Evolutionary conservation across 92 coral and sea anemone species (phyloP).

Genomic region (Muricea muricata): DNA sequence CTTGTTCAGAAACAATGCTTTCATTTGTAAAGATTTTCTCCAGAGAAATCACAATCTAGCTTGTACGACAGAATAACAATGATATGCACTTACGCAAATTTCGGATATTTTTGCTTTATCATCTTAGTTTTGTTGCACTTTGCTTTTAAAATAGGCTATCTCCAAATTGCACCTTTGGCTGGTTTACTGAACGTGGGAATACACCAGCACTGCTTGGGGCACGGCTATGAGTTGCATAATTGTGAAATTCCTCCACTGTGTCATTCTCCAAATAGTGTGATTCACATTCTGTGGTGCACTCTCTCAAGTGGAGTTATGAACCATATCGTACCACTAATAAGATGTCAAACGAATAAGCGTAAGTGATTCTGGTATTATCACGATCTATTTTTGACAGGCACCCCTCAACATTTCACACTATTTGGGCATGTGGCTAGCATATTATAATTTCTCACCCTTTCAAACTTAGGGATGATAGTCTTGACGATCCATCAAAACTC

Average conservation of each 20-base stretch:
- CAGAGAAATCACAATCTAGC: too few relatives aligned
- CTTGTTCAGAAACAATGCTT: too few relatives aligned
- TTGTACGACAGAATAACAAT: too few relatives aligned
- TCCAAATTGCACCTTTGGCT: not conserved
- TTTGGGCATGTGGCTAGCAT: too few relatives aligned
- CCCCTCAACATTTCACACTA: not conserved
- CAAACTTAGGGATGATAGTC: not conserved
- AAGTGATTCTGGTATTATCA: not conserved
- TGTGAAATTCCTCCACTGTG: not conserved
- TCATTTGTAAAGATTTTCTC: too few relatives aligned
- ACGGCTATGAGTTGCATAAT: not conserved
- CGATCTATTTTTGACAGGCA: not conserved
- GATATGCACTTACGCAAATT: too few relatives aligned
- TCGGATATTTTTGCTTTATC: too few relatives aligned
- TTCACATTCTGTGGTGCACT: constrained; percentile 5
- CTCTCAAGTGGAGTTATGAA: not conserved
- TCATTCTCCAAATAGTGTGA: not conserved
- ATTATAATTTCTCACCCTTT: not conserved
- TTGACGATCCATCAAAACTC: not conserved
- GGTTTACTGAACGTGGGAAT: not conserved
- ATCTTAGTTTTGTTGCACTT: too few relatives aligned
- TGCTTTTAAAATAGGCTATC: not conserved
- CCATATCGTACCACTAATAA: not conserved
- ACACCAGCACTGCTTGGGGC: not conserved
- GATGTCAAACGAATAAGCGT: not conserved